These are phyloP conservation scores for Eubasilissa splendida DNA, from an alignment of 2,888 invertebrate species.

Conservation along the genomic window DNA sequence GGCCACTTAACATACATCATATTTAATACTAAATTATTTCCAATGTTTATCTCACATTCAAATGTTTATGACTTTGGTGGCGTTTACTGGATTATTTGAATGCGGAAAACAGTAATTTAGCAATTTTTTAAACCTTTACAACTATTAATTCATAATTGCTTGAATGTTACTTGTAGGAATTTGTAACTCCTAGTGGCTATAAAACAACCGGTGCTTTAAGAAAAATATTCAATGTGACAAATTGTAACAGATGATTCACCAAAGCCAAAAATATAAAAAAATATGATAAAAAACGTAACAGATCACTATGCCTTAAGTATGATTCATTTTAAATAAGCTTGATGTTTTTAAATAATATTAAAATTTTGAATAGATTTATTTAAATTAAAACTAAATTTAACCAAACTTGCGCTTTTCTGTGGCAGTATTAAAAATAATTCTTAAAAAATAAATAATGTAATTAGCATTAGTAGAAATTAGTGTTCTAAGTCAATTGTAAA, in stretches of 20 bases:
- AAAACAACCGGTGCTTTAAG: conserved; percentile 23
- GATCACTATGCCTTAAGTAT: conserved; percentile 31
- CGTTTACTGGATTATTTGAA: conserved; percentile 27
- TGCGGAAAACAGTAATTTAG: conserved; percentile 36
- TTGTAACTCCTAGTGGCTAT: conserved; percentile 21
- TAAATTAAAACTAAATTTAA: conserved; percentile 41
- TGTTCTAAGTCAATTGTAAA: conserved; percentile 54
- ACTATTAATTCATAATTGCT: conserved; percentile 25
- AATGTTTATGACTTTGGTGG: conserved; percentile 28
- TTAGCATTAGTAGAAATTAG: conserved; percentile 55
- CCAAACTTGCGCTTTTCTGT: conserved; percentile 42
- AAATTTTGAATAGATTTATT: conserved; percentile 34
- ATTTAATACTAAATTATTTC: conserved; percentile 17
- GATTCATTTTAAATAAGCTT: conserved; percentile 15
- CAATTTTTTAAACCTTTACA: conserved; percentile 40
- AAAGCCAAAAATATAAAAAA: conserved; percentile 21
- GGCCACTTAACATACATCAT: neutral
- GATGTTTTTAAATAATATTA: conserved; percentile 28
- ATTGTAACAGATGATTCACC: neutral
- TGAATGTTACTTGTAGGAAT: neutral
- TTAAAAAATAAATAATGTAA: conserved; percentile 55
- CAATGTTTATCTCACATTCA: conserved; percentile 7
- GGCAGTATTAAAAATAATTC: conserved; percentile 46
- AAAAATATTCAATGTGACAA: neutral
- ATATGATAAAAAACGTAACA: conserved; percentile 15